Conservation (phyloP, 2,797 vertebrate species). For the Sebastes matsubarae region DNA sequence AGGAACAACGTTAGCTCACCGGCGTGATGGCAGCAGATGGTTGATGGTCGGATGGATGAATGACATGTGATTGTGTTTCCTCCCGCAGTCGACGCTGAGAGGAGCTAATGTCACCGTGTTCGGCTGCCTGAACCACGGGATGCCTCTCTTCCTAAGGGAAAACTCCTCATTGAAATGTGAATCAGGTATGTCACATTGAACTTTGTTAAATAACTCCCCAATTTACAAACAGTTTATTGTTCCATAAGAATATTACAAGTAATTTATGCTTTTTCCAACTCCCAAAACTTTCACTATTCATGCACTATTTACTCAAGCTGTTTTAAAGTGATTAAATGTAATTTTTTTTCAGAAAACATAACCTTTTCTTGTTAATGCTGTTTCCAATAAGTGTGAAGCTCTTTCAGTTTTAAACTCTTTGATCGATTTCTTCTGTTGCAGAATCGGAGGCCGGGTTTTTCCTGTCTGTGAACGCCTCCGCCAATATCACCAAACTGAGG, state of each 20-base stretch:
- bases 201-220: neutral
- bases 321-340: neutral
- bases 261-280: neutral
- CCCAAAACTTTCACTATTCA: neutral
- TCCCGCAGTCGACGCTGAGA: conserved; percentile 84
- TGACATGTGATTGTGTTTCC: conserved; percentile 56
- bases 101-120: conserved; percentile 94
- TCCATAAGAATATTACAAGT: neutral
- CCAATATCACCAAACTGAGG: conserved; percentile 90
- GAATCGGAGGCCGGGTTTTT: conserved; percentile 90
- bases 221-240: neutral
- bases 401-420: neutral
- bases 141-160: conserved; percentile 88
- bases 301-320: neutral
- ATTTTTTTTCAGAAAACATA: neutral
- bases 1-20: conserved; percentile 32
- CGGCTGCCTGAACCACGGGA: conserved; percentile 94
- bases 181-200: conserved; percentile 84
- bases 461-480: conserved; percentile 87
- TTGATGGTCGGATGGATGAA: conserved; percentile 43
- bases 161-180: conserved; percentile 90
- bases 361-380: neutral
- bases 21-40: conserved; percentile 55
- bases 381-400: neutral
- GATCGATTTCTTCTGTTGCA: conserved; percentile 56